Conservation (phyloP, 2,888 invertebrate species). For the Leptarthrus brevirostris region DNA sequence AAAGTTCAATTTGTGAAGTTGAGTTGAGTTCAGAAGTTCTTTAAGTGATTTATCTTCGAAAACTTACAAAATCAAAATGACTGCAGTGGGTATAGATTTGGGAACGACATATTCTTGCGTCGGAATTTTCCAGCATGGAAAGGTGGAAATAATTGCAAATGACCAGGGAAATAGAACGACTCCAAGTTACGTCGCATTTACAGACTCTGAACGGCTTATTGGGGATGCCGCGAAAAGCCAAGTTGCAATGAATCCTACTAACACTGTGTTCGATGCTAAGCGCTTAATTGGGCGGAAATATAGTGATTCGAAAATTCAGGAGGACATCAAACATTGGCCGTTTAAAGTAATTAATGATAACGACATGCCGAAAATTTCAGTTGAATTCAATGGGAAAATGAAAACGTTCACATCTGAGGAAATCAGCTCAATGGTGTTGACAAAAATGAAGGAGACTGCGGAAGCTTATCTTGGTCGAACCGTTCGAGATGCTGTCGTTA, state of each 20-base stretch:
- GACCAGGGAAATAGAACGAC: too few species aligned
- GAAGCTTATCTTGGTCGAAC: conserved; percentile 85
- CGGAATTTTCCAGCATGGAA: too few species aligned
- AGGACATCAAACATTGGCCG: conserved; percentile 95
- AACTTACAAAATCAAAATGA: too few species aligned
- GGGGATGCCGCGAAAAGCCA: conserved; percentile 68
- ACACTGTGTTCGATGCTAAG: conserved; percentile 94
- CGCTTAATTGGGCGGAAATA: conserved; percentile 94
- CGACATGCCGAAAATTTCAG: conserved; percentile 84
- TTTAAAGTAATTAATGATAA: conserved; percentile 87
- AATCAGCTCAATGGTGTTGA: too few species aligned
- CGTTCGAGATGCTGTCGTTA: conserved; percentile 85
- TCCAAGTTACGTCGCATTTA: conserved; percentile 75
- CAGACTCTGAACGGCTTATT: conserved; percentile 88
- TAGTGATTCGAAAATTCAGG: conserved; percentile 89
- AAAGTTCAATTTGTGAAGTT: too few species aligned
- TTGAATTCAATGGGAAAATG: conserved; percentile 87
- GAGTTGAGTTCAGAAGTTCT: too few species aligned
- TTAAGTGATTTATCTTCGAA: too few species aligned
- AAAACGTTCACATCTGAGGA: conserved; percentile 69
- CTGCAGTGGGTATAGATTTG: too few species aligned
- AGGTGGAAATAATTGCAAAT: conserved; percentile 50
- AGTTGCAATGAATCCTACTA: conserved; percentile 90
- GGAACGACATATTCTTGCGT: too few species aligned
- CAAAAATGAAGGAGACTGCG: too few species aligned